These are phyloP conservation scores for Ceratosolen solmsi DNA, from an alignment of 1,140 invertebrate species.

Conservation along the genomic window DNA sequence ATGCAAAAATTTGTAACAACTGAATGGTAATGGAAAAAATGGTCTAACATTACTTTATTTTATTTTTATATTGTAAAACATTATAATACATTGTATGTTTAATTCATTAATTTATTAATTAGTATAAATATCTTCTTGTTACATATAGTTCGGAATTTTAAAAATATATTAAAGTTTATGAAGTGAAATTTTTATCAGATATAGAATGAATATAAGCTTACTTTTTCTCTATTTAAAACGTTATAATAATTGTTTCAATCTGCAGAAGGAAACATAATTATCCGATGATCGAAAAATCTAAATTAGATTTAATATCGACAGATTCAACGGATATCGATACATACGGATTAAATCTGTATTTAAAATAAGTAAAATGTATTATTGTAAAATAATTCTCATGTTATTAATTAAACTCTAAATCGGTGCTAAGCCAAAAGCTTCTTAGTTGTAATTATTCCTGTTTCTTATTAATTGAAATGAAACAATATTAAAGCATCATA, in stretches of 20 bases:
- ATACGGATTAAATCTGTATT: too few relatives aligned
- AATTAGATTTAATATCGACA: too few relatives aligned
- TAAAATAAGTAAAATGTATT: too few relatives aligned
- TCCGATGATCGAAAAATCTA: too few relatives aligned
- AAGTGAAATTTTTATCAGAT: background rate
- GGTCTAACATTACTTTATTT: background rate
- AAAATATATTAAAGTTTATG: background rate
- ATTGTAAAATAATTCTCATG: too few relatives aligned
- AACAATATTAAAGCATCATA: background rate
- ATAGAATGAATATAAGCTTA: constrained; percentile 7
- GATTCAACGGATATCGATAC: too few relatives aligned
- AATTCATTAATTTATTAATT: background rate
- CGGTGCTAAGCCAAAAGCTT: too few relatives aligned
- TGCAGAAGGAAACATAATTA: too few relatives aligned
- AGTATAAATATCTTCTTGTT: constrained; percentile 1
- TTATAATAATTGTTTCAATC: too few relatives aligned
- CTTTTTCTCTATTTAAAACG: too few relatives aligned
- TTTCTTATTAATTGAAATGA: background rate
- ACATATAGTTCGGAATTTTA: background rate
- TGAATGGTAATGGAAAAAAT: constrained; percentile 34
- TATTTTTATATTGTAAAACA: background rate
- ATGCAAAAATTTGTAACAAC: constrained; percentile 29
- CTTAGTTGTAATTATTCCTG: background rate
- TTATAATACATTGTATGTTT: background rate
- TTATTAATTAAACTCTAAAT: too few relatives aligned